phyloP scores from a whole-genome alignment of 2,888 invertebrate genomes.

The Athalia rosae region DNA sequence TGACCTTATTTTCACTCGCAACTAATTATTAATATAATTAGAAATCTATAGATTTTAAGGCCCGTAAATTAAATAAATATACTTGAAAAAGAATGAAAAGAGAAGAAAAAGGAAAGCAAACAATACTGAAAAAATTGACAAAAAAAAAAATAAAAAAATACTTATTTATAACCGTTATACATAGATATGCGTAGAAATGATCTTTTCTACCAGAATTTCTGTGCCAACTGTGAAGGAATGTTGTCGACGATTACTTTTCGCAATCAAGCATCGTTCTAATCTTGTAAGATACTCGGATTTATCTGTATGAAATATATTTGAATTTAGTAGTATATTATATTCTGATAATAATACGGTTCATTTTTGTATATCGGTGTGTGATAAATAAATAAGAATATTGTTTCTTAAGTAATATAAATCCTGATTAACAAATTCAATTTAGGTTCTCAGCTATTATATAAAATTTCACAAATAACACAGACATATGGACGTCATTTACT shows the following conservation, averaged over 20 bases:
- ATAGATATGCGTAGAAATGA: conserved; percentile 50
- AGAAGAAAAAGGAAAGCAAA: background rate
- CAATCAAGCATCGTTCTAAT: conserved; percentile 71
- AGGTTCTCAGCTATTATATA: background rate
- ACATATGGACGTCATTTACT: background rate
- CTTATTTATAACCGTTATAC: conserved; percentile 69
- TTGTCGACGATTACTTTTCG: conserved; percentile 67
- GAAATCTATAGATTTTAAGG: conserved; percentile 66
- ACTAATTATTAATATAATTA: conserved; percentile 60
- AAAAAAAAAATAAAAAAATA: conserved; percentile 54
- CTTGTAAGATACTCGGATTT: conserved; percentile 73
- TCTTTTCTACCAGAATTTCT: conserved; percentile 72
- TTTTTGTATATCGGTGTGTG: conserved; percentile 74
- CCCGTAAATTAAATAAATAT: conserved; percentile 61
- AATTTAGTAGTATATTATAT: conserved; percentile 73
- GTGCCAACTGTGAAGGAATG: conserved; percentile 72
- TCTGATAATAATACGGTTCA: conserved; percentile 73
- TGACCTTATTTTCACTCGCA: conserved; percentile 68
- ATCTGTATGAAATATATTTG: conserved; percentile 73
- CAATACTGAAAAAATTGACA: conserved; percentile 3
- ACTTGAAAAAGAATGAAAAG: too few relatives aligned
- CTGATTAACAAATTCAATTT: conserved; percentile 37
- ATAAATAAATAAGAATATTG: conserved; percentile 74
- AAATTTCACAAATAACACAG: background rate
- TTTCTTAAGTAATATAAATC: conserved; percentile 68